A percentile compares a stretch with the other conserved stretches of the same genome.
Evolutionary conservation across 1,140 invertebrate genomes (phyloP).

Genomic region (Brachionus angularis): DNA sequence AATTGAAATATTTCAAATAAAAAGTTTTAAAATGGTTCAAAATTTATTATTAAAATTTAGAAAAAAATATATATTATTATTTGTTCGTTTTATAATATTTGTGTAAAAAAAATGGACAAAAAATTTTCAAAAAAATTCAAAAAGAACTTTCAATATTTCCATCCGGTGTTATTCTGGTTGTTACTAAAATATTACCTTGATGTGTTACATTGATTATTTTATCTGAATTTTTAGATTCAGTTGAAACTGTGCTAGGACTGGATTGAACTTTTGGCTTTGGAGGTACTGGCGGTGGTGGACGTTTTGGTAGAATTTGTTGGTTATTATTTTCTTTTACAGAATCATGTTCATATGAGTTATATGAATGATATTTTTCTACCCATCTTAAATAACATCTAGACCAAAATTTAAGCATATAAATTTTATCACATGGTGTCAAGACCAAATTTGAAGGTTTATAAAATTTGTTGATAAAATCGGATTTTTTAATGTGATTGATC

Average conservation of each 20-base stretch:
- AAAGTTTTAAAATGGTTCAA: too few relatives aligned
- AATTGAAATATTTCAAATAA: too few relatives aligned
- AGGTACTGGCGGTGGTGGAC: background rate
- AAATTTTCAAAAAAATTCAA: constrained; percentile 19
- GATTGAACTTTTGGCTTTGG: too few relatives aligned
- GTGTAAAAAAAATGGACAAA: too few relatives aligned
- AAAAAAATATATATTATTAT: too few relatives aligned
- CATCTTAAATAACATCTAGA: constrained; percentile 21
- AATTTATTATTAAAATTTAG: too few relatives aligned
- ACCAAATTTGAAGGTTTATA: background rate
- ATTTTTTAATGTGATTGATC: constrained; percentile 3
- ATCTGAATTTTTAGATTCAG: background rate
- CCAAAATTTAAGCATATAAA: constrained; percentile 32
- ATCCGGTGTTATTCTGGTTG: background rate
- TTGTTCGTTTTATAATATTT: too few relatives aligned
- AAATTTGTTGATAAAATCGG: background rate
- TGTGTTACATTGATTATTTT: background rate
- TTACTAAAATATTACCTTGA: background rate
- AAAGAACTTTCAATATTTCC: constrained; percentile 27
- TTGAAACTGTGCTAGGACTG: background rate
- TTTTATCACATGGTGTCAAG: constrained; percentile 3
- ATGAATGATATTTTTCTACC: constrained; percentile 13
- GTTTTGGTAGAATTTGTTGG: too few relatives aligned
- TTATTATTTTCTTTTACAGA: background rate
- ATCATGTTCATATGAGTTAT: constrained; percentile 20